Conservation (phyloP, 2,888 invertebrate species). For the Steinernema carpocapsae region DNA sequence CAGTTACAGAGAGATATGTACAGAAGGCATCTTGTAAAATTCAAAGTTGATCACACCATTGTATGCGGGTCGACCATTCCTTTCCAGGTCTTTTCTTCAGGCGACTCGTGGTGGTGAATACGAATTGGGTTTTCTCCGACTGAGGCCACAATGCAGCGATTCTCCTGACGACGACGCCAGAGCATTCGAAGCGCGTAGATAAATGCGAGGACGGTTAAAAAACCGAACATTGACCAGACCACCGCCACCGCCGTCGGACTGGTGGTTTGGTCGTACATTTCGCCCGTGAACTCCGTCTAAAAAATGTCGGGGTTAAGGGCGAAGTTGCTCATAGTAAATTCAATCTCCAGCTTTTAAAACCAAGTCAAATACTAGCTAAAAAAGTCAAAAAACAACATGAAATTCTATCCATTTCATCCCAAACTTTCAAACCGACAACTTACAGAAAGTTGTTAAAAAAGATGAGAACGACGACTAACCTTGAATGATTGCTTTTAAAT, state of each 20-base stretch:
- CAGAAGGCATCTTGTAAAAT: not conserved
- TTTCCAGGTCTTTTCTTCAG: constrained; percentile 17
- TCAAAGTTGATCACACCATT: not conserved
- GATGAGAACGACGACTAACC: not conserved
- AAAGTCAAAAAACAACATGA: too few species aligned
- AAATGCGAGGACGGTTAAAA: not conserved
- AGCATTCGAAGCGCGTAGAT: constrained; percentile 25
- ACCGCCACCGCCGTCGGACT: constrained; percentile 20
- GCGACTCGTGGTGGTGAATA: constrained; percentile 4
- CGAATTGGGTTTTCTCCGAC: not conserved
- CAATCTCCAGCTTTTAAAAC: not conserved
- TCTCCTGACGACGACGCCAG: constrained; percentile 25
- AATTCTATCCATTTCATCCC: too few species aligned
- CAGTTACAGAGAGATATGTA: not conserved
- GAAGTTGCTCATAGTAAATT: not conserved
- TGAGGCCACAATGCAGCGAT: not conserved
- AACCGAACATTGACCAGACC: constrained; percentile 26
- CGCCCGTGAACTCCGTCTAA: constrained; percentile 26
- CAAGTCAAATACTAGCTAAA: too few species aligned
- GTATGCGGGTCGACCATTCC: constrained; percentile 5
- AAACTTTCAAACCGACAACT: too few species aligned
- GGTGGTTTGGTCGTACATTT: constrained; percentile 28
- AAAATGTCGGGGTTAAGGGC: not conserved
- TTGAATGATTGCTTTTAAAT: not conserved
- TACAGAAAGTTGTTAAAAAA: too few species aligned